Conservation (phyloP, 2,797 vertebrate genomes). For the Enteromius anoplus region DNA sequence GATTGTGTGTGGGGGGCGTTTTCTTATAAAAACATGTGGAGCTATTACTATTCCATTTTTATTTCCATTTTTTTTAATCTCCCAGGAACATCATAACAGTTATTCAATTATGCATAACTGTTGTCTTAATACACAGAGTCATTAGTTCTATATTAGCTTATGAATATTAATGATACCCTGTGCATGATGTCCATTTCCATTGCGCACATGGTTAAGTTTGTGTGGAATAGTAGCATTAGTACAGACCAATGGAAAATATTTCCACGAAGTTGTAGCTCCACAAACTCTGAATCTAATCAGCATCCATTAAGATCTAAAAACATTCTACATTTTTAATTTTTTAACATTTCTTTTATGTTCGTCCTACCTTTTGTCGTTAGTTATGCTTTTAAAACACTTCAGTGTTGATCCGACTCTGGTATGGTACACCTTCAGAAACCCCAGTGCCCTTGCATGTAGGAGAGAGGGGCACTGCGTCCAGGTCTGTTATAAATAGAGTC, state of each 20-base stretch:
- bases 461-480: conserved; percentile 56
- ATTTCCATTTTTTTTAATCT: neutral
- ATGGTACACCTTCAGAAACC: conserved; percentile 59
- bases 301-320: neutral
- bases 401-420: conserved; percentile 59
- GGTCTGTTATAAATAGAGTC: conserved; percentile 77
- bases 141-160: neutral
- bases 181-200: neutral
- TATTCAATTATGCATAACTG: neutral
- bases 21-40: neutral
- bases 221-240: neutral
- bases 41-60: neutral
- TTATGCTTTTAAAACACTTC: conserved; percentile 54
- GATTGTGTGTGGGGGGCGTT: neutral
- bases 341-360: conserved; percentile 1
- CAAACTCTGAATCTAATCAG: conserved; percentile 8
- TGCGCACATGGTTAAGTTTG: neutral
- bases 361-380: conserved; percentile 57
- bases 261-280: neutral
- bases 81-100: neutral
- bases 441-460: conserved; percentile 70
- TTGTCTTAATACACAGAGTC: neutral
- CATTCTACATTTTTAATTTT: neutral
- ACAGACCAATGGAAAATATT: conserved; percentile 2
- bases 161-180: neutral